These are phyloP conservation scores for Parapristionchus giblindavisi DNA, from an alignment of 2,888 invertebrate species.

Conservation along the genomic window DNA sequence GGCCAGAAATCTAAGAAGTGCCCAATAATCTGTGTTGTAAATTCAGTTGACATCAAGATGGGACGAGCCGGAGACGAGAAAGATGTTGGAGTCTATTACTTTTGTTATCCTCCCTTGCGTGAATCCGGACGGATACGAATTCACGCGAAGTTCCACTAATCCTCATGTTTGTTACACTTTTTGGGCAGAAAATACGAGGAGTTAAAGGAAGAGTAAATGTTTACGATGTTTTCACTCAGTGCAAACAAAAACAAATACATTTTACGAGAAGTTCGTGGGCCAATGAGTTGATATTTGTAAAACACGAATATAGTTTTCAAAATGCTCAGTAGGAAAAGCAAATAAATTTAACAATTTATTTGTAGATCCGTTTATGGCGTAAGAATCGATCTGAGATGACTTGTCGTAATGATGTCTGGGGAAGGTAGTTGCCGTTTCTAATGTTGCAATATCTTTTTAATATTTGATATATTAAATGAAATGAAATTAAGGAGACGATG, in stretches of 20 bases:
- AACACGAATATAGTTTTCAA: not conserved
- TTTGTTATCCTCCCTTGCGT: slow-evolving; percentile 64
- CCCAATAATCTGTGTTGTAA: too few relatives aligned
- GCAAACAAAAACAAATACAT: not conserved
- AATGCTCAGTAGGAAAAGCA: not conserved
- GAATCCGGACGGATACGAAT: slow-evolving; percentile 69
- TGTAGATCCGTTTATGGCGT: slow-evolving; percentile 67
- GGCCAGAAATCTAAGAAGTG: too few relatives aligned
- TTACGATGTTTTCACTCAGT: not conserved
- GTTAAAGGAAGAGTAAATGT: not conserved
- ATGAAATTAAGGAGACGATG: too few relatives aligned
- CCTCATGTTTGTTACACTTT: slow-evolving; percentile 58
- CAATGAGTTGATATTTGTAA: not conserved
- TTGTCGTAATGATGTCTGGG: slow-evolving; percentile 63
- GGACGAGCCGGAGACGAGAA: slow-evolving; percentile 60
- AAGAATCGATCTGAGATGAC: slow-evolving; percentile 67
- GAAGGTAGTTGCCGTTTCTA: slow-evolving; percentile 39
- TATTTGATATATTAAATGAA: too few relatives aligned
- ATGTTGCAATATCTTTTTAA: not conserved
- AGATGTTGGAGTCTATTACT: slow-evolving; percentile 62
- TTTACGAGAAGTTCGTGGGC: not conserved
- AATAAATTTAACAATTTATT: too few relatives aligned
- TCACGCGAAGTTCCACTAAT: slow-evolving; percentile 60
- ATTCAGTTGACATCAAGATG: slow-evolving; percentile 66
- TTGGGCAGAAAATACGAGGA: not conserved